Evolutionary conservation across 2,888 invertebrate species (phyloP), one percentile per base, ranked within the genome.

Genomic region (Ceraclea dissimilis): DNA sequence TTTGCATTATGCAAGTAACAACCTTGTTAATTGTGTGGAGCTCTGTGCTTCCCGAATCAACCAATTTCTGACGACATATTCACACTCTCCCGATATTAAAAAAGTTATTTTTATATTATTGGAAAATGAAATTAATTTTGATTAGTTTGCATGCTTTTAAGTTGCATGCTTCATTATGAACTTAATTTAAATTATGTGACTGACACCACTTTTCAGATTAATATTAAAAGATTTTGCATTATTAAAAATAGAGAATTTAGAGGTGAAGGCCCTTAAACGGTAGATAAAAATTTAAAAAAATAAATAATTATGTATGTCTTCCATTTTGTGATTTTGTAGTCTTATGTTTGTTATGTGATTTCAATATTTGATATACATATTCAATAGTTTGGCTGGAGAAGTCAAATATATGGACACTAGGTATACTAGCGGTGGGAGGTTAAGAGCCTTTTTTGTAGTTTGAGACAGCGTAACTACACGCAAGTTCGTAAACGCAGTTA

Each of bases 31-130:
- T 44, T 44, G 16, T 44, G 44, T 44, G 13, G 44, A 44, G 44
- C 44, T 44, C 44, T 44, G 44, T 44, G 44, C 44, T 17, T 44
- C 44, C 17, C 13, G 16, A 17, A 44, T 44, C n/a, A 44, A 44
- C 17, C 44, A 44, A 44, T 44, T 44, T 44, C 44, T 44, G 13
- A 16, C 44, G 16, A 44, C 44, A 44, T 11, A 44, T 44, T 11
- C 16, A 6, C 44, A 44, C 13, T 44, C 17, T 11, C 17, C 17
- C 13, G 17, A 44, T 17, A 44, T 44, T 16, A 13, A 44, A 44
- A 44, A 44, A 44, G 44, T 11, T 8, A 44, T 44, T 44, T 11
- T 44, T 44, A 44, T 11, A 44, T 44, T 11, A 16, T 44, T 44
- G 17, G 16, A 44, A 44, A 44, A 16, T 17, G n/a, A 44, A 17